Evolutionary conservation across 2,113 vertebrate species (phyloP).

Genomic region (Rhinolophus ferrumequinum): DNA sequence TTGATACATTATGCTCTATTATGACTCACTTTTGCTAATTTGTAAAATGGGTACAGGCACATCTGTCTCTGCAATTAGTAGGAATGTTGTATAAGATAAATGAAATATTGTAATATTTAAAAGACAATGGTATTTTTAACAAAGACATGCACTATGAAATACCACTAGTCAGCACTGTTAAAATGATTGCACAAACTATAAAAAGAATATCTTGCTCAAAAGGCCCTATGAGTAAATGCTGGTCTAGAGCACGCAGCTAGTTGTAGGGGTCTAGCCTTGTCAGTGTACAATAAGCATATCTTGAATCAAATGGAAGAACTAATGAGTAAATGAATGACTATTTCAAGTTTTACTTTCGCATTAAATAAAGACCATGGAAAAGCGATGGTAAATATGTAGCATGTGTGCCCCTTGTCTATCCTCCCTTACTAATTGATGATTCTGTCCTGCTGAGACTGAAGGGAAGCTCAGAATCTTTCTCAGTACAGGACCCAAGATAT

Average conservation of each 20-base stretch:
- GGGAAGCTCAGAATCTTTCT: conserved; percentile 38
- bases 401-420: background rate
- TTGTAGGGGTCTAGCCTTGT: background rate
- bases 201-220: background rate
- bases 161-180: background rate
- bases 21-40: background rate
- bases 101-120: background rate
- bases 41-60: background rate
- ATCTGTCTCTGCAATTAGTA: background rate
- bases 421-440: background rate
- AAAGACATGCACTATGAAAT: background rate
- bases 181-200: background rate
- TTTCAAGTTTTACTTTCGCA: background rate
- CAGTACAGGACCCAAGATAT: background rate
- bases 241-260: background rate
- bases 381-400: background rate
- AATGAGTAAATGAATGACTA: conserved; percentile 36
- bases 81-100: background rate
- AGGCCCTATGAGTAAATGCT: background rate
- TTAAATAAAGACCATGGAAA: background rate
- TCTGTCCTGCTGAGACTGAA: conserved; percentile 7
- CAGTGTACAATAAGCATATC: background rate
- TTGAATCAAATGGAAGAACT: background rate
- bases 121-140: background rate
- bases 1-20: background rate